phyloP scores from a whole-genome alignment of 2,797 vertebrate genomes.

The Acridotheres tristis region DNA sequence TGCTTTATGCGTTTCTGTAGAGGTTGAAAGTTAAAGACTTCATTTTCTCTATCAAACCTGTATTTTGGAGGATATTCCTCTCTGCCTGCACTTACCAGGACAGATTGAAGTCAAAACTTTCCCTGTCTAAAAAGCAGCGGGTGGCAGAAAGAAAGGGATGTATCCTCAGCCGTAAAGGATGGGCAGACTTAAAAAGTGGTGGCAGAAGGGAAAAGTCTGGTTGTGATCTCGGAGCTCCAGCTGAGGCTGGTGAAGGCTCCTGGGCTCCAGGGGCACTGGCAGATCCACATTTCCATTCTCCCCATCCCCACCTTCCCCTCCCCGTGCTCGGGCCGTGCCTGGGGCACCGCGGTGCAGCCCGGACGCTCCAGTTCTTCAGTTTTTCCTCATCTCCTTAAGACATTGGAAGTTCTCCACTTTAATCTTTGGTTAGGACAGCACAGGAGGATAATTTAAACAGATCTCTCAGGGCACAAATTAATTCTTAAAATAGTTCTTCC shows the following conservation, averaged over 20 bases:
- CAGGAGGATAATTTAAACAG: constrained; percentile 58
- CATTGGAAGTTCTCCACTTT: constrained; percentile 42
- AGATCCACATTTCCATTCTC: not conserved
- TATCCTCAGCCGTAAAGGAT: not conserved
- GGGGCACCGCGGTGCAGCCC: not conserved
- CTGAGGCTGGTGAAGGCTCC: not conserved
- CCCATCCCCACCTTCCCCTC: not conserved
- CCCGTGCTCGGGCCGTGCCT: not conserved
- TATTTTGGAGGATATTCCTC: not conserved
- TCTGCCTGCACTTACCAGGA: not conserved
- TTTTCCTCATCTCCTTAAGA: not conserved
- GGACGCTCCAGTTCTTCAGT: not conserved
- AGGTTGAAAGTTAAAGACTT: constrained; percentile 14
- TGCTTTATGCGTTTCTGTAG: not conserved
- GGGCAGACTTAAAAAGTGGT: not conserved
- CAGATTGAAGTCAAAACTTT: constrained; percentile 36
- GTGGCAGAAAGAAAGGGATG: not conserved
- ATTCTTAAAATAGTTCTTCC: constrained; percentile 60
- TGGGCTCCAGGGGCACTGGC: not conserved
- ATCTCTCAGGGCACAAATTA: constrained; percentile 57
- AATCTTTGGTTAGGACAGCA: constrained; percentile 46
- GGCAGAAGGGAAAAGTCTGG: not conserved
- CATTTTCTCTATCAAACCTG: not conserved
- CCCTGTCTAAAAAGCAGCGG: not conserved
- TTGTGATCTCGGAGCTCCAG: not conserved